Evolutionary conservation across 2,797 vertebrate species (phyloP).

Genomic region (Tangara arthus): DNA sequence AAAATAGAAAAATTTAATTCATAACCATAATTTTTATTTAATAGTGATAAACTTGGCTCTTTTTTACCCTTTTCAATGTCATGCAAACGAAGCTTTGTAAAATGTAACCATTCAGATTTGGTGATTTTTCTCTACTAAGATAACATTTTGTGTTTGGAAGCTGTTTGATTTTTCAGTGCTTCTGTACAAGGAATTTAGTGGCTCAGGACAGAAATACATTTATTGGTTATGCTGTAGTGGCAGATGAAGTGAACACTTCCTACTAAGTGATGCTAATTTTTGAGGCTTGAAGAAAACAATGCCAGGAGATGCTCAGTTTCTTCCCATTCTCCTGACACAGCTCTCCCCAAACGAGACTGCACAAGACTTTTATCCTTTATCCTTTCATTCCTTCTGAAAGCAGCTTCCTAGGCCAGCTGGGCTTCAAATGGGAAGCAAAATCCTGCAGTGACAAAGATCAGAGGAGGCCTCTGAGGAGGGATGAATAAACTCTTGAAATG

Average conservation of each 20-base stretch:
- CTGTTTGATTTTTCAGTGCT: neutral
- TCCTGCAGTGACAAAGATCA: neutral
- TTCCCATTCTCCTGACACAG: neutral
- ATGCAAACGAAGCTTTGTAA: neutral
- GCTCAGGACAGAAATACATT: neutral
- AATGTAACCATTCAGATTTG: neutral
- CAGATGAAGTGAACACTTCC: neutral
- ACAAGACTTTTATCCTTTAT: neutral
- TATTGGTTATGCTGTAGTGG: neutral
- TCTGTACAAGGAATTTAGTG: neutral
- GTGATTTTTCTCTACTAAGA: neutral
- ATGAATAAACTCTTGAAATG: neutral
- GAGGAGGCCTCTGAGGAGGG: neutral
- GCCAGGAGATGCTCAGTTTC: neutral
- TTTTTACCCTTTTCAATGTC: neutral
- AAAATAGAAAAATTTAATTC: neutral
- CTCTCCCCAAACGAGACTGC: neutral
- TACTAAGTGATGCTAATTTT: accelerated
- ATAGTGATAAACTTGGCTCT: neutral
- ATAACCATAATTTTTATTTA: neutral
- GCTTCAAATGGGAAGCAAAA: neutral
- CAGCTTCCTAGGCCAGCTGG: neutral
- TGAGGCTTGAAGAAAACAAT: neutral
- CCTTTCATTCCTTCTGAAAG: neutral
- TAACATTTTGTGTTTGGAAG: neutral